Conservation (phyloP, 1,140 invertebrate genomes). For the Drosophila arawakana region DNA sequence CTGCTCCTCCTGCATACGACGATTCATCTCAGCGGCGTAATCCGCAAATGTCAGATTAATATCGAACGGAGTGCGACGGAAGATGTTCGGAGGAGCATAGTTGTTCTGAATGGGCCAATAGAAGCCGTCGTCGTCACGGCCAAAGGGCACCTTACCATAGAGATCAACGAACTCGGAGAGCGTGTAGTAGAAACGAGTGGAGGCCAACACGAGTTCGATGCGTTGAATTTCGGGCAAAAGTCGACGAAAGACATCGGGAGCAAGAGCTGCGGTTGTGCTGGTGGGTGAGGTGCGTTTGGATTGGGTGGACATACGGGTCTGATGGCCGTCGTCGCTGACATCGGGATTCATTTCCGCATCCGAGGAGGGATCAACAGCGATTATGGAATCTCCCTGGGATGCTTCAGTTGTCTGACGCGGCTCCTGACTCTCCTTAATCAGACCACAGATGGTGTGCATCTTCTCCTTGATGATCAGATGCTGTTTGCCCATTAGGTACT, state of each 20-base stretch:
- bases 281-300: not conserved
- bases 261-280: not conserved
- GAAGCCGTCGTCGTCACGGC: conserved; percentile 58
- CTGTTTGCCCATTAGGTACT: conserved; percentile 74
- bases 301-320: not conserved
- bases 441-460: conserved; percentile 41
- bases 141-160: conserved; percentile 51
- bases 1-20: conserved; percentile 21
- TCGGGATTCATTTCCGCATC: not conserved
- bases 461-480: conserved; percentile 78
- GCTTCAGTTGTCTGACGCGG: not conserved
- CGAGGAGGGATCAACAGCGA: too few species aligned
- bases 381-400: not conserved
- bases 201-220: conserved; percentile 70
- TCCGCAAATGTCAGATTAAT: conserved; percentile 74
- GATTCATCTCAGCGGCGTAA: conserved; percentile 50
- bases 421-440: conserved; percentile 31
- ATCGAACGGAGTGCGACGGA: conserved; percentile 64
- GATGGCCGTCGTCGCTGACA: not conserved
- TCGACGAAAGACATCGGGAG: conserved; percentile 50
- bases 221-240: conserved; percentile 74
- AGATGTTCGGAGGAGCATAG: conserved; percentile 66
- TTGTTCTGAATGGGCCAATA: conserved; percentile 74
- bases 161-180: conserved; percentile 47
- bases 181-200: conserved; percentile 65